Base-by-base conservation (phyloP, 2,888 invertebrate species). In the Chromoteleia sp. region DNA sequence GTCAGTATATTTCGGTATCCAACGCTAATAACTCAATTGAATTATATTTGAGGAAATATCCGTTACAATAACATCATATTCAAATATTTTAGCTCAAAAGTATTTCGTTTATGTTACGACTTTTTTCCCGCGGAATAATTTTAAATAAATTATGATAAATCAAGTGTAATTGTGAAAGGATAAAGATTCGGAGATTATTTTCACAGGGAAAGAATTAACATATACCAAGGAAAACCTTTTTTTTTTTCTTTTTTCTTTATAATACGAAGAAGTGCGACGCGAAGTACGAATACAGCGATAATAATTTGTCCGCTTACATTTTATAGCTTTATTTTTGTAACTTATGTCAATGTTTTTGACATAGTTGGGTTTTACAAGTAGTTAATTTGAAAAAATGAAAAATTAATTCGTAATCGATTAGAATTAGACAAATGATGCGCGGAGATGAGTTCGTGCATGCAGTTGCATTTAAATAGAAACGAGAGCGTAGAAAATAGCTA, bases 1-100 rank as follows among this genome's bases (percentile, higher is more conserved):
- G 75, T 74, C 75, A 73, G 63, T 65, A 52, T 84, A 84, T 82
- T 79, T 84, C 79, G 73, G 81, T 80, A 58, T 75, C 67, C 50
- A 39, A 54, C 58, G 75, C 71, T 76, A 79, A 82, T 76, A 76
- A 67, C 45, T 71, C 76, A 50, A 73, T 82, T 45, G 36, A 71
- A 81, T 81, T 76, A 59, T 59, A 81, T 59, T 65, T 59, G 52
- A 76, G 50, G 63, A 48, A 65, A 75, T 80, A 65, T 58, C 74
- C 74, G 74, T 74, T 74, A 74, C 68, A 80, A 80, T 68, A 79
- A 67, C 79, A 77, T 14, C 21, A 15, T 39, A 54, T 30, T 52
- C 2, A 59, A 67, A 67, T 56, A 48, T 67, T 67, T 59, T 10
- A n/a, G 29, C 8, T 17, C 25, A 21, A 21, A 74, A 54, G 15